Percentiles rank a stretch among this genome's conserved stretches.
Conservation (phyloP, 2,888 invertebrate genomes). For the Dicyrtomina minuta region DNA sequence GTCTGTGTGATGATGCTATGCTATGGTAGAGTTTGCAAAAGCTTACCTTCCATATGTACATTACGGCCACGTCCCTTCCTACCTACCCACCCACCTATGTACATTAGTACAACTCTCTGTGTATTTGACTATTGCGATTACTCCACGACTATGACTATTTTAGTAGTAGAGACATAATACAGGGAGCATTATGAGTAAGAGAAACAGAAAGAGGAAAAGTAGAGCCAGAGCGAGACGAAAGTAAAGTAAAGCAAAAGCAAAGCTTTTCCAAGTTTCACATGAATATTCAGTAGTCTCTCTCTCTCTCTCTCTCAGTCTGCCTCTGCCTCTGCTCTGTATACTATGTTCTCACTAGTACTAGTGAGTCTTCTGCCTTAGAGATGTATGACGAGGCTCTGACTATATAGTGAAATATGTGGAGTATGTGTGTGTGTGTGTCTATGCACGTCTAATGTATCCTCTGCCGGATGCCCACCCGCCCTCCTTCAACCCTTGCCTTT, state of each 20-base stretch:
- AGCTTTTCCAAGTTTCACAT: slow-evolving; percentile 16
- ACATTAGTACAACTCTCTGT: background rate
- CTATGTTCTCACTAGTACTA: background rate
- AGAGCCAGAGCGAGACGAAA: slow-evolving; percentile 1
- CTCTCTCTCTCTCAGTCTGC: background rate
- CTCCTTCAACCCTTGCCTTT: background rate
- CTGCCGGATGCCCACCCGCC: slow-evolving; percentile 14
- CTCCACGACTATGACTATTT: background rate
- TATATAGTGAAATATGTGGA: too few relatives aligned
- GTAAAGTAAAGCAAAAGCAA: slow-evolving; percentile 10
- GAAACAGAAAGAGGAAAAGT: background rate
- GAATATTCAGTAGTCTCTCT: slow-evolving; percentile 29
- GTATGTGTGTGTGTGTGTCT: background rate
- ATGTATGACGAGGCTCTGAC: background rate
- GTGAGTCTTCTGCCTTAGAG: too few relatives aligned
- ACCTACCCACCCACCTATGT: too few relatives aligned
- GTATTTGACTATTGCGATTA: background rate
- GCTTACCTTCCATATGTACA: too few relatives aligned
- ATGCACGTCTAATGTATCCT: slow-evolving; percentile 11
- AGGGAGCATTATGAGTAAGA: background rate
- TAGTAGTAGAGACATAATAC: too few relatives aligned
- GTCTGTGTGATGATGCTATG: too few relatives aligned
- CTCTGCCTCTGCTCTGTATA: background rate
- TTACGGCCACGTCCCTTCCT: too few relatives aligned
- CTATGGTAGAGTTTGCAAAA: too few relatives aligned